These are phyloP conservation scores for Lasius fuliginosus DNA, from an alignment of 2,888 invertebrate species.

Conservation along the genomic window DNA sequence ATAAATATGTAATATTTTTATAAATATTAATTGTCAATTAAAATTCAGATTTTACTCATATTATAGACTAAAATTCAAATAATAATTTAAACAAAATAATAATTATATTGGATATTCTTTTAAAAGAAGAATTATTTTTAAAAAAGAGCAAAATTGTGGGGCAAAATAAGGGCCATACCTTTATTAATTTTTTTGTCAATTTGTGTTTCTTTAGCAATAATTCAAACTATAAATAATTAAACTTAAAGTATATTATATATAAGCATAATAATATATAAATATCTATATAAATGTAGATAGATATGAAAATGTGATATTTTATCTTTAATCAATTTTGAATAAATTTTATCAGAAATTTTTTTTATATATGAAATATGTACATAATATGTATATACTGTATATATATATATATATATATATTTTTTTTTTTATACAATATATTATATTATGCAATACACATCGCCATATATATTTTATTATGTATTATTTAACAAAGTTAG, in stretches of 20 bases:
- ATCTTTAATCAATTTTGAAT: neutral
- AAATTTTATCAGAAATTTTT: conserved; percentile 2
- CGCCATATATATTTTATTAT: neutral
- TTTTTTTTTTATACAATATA: neutral
- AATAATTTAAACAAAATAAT: neutral
- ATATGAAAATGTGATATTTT: neutral
- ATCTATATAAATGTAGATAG: neutral
- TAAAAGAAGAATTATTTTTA: too few species aligned
- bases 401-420: too few species aligned
- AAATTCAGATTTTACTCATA: neutral
- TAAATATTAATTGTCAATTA: neutral
- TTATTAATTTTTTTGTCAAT: neutral
- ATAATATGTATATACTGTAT: too few species aligned
- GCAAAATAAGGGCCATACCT: neutral
- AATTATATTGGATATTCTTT: neutral
- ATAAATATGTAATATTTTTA: conserved; percentile 9
- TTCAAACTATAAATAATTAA: neutral
- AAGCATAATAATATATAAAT: neutral
- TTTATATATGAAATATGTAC: neutral
- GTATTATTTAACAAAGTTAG: neutral
- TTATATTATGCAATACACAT: neutral
- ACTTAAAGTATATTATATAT: neutral
- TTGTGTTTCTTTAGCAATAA: neutral
- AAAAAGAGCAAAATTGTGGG: too few species aligned
- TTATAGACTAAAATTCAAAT: neutral